These are phyloP conservation scores for Delphinus delphis DNA, from an alignment of 2,113 vertebrate genomes.

Conservation along the genomic window DNA sequence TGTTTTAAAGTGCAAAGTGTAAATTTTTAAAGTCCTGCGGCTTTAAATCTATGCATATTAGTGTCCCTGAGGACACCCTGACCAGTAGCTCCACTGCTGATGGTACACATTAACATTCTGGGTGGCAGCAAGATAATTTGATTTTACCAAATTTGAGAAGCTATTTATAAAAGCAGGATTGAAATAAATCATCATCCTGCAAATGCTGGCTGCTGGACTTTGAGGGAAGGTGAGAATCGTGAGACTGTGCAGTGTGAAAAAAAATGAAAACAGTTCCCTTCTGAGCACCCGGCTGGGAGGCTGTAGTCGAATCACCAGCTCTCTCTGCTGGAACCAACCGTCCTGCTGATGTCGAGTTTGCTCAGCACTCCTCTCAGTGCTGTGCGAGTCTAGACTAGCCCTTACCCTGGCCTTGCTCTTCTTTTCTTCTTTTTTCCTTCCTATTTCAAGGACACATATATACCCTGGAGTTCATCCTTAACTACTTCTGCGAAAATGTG, in stretches of 20 bases:
- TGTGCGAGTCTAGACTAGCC: not conserved
- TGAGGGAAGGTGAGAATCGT: not conserved
- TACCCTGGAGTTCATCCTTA: not conserved
- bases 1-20: slow-evolving; percentile 33
- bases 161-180: slow-evolving; percentile 72
- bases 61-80: not conserved
- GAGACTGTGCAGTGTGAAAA: not conserved
- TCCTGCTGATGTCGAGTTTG: not conserved
- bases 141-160: slow-evolving; percentile 58
- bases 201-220: slow-evolving; percentile 19
- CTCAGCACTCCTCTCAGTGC: not conserved
- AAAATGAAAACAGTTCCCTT: not conserved
- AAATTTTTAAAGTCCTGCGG: not conserved
- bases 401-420: not conserved
- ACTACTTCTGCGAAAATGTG: not conserved
- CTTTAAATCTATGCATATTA: not conserved
- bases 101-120: slow-evolving; percentile 35
- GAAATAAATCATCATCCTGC: slow-evolving; percentile 27
- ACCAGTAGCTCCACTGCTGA: not conserved
- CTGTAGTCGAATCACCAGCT: not conserved
- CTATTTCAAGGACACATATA: not conserved
- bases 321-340: not conserved
- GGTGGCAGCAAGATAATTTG: slow-evolving; percentile 26
- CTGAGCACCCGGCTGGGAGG: not conserved
- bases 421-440: not conserved